Percentiles rank a stretch among this genome's conserved stretches.
Evolutionary conservation across 1,140 invertebrate genomes (phyloP).

Genomic region (Macrotrachela quadricornifera): DNA sequence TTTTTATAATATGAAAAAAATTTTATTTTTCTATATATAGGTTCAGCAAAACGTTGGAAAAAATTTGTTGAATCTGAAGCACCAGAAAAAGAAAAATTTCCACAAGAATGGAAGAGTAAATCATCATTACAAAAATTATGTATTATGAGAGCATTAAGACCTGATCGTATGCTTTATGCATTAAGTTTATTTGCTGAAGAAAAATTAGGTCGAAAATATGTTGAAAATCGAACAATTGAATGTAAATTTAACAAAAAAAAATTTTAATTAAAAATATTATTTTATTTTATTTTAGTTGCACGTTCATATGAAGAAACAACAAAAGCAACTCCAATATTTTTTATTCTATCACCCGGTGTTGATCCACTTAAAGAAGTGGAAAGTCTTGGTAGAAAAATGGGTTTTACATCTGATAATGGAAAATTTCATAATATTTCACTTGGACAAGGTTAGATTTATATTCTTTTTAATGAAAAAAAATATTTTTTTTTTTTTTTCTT

Average conservation of each 20-base stretch:
- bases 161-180: not conserved
- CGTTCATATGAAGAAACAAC: no score
- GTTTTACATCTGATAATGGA: constrained; percentile 14
- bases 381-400: constrained; percentile 27
- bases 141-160: not conserved
- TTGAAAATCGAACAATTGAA: constrained; percentile 62
- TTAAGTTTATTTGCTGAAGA: constrained; percentile 57
- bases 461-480: not conserved
- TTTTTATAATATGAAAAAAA: no score
- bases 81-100: constrained; percentile 58
- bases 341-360: constrained; percentile 29
- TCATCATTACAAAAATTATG: not conserved
- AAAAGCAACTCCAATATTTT: constrained; percentile 21
- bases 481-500: not conserved
- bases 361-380: constrained; percentile 30
- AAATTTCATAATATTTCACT: not conserved
- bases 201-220: constrained; percentile 68
- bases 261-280: no score
- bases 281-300: no score
- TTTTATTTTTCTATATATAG: not conserved
- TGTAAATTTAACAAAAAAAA: constrained; percentile 17
- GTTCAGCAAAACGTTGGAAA: constrained; percentile 44
- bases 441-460: not conserved
- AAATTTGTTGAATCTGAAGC: not conserved
- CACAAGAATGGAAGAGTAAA: constrained; percentile 34